phyloP scores from a whole-genome alignment of 1,140 invertebrate species.

The Euura saliciscinereae region DNA sequence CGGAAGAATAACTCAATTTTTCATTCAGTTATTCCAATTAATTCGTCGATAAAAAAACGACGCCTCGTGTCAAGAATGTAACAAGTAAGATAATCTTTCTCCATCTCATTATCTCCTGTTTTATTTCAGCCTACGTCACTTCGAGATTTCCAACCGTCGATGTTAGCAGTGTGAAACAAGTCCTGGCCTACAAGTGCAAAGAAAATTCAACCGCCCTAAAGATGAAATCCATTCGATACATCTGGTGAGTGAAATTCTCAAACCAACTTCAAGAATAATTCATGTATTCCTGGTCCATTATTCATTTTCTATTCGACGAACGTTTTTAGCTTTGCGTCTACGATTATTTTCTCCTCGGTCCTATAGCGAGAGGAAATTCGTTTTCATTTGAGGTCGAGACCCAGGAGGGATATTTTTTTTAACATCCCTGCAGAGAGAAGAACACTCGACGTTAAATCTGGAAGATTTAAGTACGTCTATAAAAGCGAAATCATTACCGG shows the following conservation, averaged over 20 bases:
- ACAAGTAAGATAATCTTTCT: too few species aligned
- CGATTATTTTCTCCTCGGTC: neutral
- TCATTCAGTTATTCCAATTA: too few species aligned
- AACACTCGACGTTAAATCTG: neutral
- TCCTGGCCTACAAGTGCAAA: constrained; percentile 78
- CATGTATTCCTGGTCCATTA: neutral
- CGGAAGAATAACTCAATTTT: too few species aligned
- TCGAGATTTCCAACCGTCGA: constrained; percentile 74
- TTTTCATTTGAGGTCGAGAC: neutral
- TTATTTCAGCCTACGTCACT: constrained; percentile 70
- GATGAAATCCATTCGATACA: constrained; percentile 74
- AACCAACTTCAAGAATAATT: neutral
- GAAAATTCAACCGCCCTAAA: constrained; percentile 75
- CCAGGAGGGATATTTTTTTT: neutral
- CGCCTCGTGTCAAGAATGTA: too few species aligned
- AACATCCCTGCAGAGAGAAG: neutral
- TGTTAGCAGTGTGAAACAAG: constrained; percentile 76
- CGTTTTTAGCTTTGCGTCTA: neutral
- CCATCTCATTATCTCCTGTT: constrained; percentile 10
- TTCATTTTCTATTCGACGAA: neutral
- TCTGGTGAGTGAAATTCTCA: constrained; percentile 53
- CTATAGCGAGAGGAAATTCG: neutral
- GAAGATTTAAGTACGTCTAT: too few species aligned
- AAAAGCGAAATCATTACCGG: neutral
- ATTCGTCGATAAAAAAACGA: too few species aligned